phyloP scores from a whole-genome alignment of 1,140 invertebrate genomes.

The Lordiphosa mommai region DNA sequence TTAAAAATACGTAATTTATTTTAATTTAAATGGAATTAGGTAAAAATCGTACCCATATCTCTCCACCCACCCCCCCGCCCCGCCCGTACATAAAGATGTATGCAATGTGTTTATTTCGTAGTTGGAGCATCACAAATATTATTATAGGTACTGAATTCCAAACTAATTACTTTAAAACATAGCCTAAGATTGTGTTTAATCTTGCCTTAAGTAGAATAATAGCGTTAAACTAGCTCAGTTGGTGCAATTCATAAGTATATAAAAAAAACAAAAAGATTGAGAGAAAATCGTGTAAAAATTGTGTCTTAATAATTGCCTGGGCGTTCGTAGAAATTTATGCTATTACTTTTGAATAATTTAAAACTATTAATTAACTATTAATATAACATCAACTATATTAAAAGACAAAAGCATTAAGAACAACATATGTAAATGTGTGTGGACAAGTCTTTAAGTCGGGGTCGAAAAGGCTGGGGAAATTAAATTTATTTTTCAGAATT shows the following conservation, averaged over 20 bases:
- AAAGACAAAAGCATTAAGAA: constrained; percentile 34
- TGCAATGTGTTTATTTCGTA: constrained; percentile 41
- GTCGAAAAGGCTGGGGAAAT: too few relatives aligned
- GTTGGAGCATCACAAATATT: constrained; percentile 21
- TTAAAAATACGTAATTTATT: constrained; percentile 77
- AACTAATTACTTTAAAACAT: constrained; percentile 44
- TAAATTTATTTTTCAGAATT: too few relatives aligned
- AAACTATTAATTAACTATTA: constrained; percentile 32
- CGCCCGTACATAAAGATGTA: constrained; percentile 36
- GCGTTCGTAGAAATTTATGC: constrained; percentile 27
- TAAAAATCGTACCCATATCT: constrained; percentile 64
- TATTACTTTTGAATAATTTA: constrained; percentile 41
- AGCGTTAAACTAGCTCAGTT: constrained; percentile 3
- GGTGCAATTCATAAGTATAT: constrained; percentile 9
- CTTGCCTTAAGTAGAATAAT: constrained; percentile 70
- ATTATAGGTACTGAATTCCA: constrained; percentile 41
- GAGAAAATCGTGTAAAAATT: constrained; percentile 26
- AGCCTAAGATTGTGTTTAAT: constrained; percentile 74
- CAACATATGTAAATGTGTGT: constrained; percentile 2
- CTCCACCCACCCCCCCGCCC: not conserved
- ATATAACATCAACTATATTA: constrained; percentile 13
- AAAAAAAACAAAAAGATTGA: not conserved
- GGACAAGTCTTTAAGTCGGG: constrained; percentile 10
- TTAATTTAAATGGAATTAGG: constrained; percentile 69
- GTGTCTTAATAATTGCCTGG: constrained; percentile 14